Conservation (phyloP, 1,140 invertebrate genomes). For the Planococcus citri region DNA sequence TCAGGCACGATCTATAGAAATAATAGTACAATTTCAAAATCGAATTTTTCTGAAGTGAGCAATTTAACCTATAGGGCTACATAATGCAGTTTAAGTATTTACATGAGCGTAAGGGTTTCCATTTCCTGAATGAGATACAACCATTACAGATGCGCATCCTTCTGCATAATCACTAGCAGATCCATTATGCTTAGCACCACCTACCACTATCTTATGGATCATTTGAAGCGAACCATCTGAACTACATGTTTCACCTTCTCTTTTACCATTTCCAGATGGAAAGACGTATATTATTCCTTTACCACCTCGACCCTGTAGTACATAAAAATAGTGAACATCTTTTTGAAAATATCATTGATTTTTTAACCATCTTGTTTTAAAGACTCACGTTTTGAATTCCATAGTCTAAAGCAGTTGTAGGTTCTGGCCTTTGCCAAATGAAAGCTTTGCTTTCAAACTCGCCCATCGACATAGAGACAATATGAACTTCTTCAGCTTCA, state of each 20-base stretch:
- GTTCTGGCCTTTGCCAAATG: too few relatives aligned
- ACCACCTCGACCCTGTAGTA: conserved; percentile 64
- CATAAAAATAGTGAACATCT: too few relatives aligned
- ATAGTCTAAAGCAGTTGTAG: neutral
- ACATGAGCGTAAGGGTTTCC: conserved; percentile 75
- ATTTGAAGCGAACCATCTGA: conserved; percentile 80
- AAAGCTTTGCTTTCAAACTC: too few relatives aligned
- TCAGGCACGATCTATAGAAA: neutral
- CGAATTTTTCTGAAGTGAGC: too few relatives aligned
- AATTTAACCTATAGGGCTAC: too few relatives aligned
- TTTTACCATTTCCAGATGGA: conserved; percentile 85
- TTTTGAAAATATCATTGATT: too few relatives aligned
- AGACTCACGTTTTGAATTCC: neutral
- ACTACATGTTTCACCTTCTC: conserved; percentile 71
- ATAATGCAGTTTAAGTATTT: too few relatives aligned
- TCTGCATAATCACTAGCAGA: conserved; percentile 82
- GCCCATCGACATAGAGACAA: too few relatives aligned
- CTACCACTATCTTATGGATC: conserved; percentile 76
- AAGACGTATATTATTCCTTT: conserved; percentile 81
- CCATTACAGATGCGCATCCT: conserved; percentile 71
- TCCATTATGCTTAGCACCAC: conserved; percentile 70
- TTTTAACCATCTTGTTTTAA: too few relatives aligned
- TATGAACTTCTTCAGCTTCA: too few relatives aligned
- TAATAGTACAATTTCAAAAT: too few relatives aligned
- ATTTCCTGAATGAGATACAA: conserved; percentile 78